Conservation (phyloP, 2,113 vertebrate species). For the Odobenus rosmarus region DNA sequence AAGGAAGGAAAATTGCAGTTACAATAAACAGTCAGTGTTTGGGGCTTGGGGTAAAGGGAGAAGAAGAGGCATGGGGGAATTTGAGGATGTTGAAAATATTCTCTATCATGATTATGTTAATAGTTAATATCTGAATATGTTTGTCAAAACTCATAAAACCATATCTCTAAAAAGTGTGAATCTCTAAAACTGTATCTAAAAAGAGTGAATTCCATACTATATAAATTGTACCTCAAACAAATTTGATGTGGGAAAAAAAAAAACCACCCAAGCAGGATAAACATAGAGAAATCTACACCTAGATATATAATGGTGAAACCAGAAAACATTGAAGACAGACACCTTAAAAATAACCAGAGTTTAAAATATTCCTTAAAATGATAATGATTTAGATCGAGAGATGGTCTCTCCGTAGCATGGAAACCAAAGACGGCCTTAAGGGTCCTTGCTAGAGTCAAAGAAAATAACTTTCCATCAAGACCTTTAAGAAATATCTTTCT, state of each 20-base stretch:
- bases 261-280: neutral
- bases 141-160: neutral
- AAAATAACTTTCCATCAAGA: neutral
- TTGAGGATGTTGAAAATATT: neutral
- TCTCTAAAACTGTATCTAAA: neutral
- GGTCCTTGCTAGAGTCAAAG: neutral
- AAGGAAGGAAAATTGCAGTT: neutral
- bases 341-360: neutral
- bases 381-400: neutral
- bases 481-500: neutral
- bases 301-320: neutral
- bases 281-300: conserved; percentile 11
- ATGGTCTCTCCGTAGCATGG: neutral
- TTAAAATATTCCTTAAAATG: neutral
- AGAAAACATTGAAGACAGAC: neutral
- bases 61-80: neutral
- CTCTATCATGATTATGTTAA: neutral
- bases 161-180: neutral
- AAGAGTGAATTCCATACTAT: neutral
- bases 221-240: conserved; percentile 9
- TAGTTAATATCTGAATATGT: neutral
- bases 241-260: neutral
- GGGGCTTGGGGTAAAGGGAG: neutral
- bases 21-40: neutral
- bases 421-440: neutral